A percentile compares a stretch with the other conserved stretches of the same genome.
phyloP scores from a whole-genome alignment of 2,888 invertebrate species.

The Eumacrocentrus americanus region DNA sequence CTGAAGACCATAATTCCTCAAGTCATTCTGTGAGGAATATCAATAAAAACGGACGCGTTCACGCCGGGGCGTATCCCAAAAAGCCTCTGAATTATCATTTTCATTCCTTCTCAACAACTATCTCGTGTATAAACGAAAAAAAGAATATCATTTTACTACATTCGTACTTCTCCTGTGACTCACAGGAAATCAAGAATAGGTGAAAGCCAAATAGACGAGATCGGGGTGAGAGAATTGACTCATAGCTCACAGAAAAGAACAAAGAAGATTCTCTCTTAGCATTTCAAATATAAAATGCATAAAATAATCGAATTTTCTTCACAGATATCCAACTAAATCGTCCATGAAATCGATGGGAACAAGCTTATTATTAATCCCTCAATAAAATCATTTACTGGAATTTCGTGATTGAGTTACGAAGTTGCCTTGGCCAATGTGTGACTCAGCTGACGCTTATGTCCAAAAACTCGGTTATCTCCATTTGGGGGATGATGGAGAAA shows the following conservation, averaged over 20 bases:
- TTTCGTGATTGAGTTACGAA: too few relatives aligned
- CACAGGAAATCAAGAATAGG: too few relatives aligned
- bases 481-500: constrained; percentile 52
- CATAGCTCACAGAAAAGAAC: not conserved
- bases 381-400: too few relatives aligned
- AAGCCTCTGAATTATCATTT: constrained; percentile 10
- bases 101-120: not conserved
- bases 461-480: constrained; percentile 58
- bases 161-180: too few relatives aligned
- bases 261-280: not conserved
- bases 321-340: too few relatives aligned
- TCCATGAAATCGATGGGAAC: not conserved
- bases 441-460: constrained; percentile 57
- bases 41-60: not conserved
- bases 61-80: constrained; percentile 49
- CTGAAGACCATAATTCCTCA: not conserved
- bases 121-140: not conserved
- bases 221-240: too few relatives aligned
- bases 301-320: too few relatives aligned
- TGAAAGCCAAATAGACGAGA: too few relatives aligned
- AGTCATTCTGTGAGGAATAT: not conserved
- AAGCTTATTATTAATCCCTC: not conserved
- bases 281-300: not conserved
- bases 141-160: not conserved
- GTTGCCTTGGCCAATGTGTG: constrained; percentile 52